A percentile compares a stretch with the other conserved stretches of the same genome.
These are phyloP conservation scores for Gymnocheta viridis DNA, from an alignment of 2,888 invertebrate genomes.

Conservation along the genomic window DNA sequence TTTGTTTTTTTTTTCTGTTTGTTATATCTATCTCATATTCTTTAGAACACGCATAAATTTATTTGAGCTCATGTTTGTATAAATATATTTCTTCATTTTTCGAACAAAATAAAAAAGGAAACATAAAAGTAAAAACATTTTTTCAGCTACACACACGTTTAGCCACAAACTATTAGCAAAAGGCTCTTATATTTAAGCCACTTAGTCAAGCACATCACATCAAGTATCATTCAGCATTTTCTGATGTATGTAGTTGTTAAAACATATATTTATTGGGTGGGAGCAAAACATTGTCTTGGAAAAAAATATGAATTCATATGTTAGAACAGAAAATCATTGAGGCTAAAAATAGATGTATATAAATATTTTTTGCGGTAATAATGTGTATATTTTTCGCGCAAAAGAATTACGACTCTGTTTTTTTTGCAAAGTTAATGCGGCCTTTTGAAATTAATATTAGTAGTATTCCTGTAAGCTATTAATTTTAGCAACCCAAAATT, in stretches of 20 bases:
- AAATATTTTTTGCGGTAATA: too few relatives aligned
- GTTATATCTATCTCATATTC: background rate
- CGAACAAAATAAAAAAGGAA: background rate
- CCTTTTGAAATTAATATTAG: too few relatives aligned
- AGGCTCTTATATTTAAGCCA: constrained; percentile 50
- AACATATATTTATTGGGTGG: constrained; percentile 1
- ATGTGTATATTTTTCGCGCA: too few relatives aligned
- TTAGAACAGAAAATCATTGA: too few relatives aligned
- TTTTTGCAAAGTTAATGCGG: too few relatives aligned
- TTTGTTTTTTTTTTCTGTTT: background rate
- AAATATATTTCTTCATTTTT: background rate
- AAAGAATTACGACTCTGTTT: too few relatives aligned
- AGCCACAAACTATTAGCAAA: constrained; percentile 45
- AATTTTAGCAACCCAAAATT: too few relatives aligned
- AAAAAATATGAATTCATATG: too few relatives aligned
- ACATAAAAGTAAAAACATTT: background rate
- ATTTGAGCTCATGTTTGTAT: background rate
- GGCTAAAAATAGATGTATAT: too few relatives aligned
- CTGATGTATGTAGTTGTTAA: constrained; percentile 49
- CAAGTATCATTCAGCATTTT: constrained; percentile 57
- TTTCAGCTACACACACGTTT: constrained; percentile 47
- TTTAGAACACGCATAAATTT: constrained; percentile 41
- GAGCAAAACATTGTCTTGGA: background rate
- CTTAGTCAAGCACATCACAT: constrained; percentile 63
- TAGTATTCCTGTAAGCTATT: too few relatives aligned